Evolutionary conservation across 2,888 invertebrate species (phyloP).

Genomic region (Lepas anatifera): DNA sequence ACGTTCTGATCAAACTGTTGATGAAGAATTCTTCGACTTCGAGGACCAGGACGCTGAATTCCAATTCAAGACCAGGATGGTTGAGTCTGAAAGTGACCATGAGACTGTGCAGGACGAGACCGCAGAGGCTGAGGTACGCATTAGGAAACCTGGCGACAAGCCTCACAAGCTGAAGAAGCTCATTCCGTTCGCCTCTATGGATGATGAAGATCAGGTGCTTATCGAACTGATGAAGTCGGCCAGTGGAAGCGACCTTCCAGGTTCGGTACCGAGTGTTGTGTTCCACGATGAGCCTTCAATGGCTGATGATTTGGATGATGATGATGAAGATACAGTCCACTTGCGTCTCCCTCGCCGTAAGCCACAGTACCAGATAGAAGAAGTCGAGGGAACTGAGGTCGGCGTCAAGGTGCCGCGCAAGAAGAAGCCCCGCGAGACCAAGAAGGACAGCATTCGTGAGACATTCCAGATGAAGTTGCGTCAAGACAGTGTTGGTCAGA

Average conservation of each 20-base stretch:
- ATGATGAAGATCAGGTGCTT: not conserved
- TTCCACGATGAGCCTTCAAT: not conserved
- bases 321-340: not conserved
- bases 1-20: not conserved
- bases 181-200: not conserved
- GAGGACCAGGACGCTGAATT: not conserved
- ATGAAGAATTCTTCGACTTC: not conserved
- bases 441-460: not conserved
- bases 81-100: not conserved
- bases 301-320: not conserved
- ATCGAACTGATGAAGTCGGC: not conserved
- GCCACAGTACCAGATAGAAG: not conserved
- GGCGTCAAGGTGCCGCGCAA: not conserved
- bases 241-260: not conserved
- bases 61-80: not conserved
- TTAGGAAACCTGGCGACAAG: not conserved
- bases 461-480: not conserved
- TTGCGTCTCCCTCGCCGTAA: not conserved
- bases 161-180: not conserved
- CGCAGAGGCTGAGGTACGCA: not conserved
- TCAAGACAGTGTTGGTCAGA: not conserved
- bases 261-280: not conserved
- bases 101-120: not conserved
- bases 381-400: not conserved
- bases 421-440: no score